phyloP scores from a whole-genome alignment of 2,888 invertebrate species.

The Hirtodrosophila trivittata region DNA sequence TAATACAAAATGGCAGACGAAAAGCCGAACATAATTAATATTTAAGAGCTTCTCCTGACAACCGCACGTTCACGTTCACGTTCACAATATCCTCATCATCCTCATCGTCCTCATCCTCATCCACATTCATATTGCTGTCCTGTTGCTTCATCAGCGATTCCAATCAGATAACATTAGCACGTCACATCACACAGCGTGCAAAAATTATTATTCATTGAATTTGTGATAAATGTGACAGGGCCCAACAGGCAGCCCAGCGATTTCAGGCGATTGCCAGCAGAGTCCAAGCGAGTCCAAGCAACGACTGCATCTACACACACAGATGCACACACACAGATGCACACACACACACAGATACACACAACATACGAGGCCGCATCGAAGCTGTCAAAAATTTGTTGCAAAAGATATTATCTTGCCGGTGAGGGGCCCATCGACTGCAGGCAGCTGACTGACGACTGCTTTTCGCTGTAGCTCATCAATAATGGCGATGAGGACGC shows the following conservation, averaged over 20 bases:
- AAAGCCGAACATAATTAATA: slow-evolving; percentile 77
- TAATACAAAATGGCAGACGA: slow-evolving; percentile 77
- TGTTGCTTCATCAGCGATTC: slow-evolving; percentile 78
- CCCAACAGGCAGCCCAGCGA: slow-evolving; percentile 64
- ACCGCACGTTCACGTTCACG: slow-evolving; percentile 25
- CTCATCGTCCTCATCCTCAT: slow-evolving; percentile 6
- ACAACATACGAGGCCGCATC: slow-evolving; percentile 58
- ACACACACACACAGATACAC: slow-evolving; percentile 8
- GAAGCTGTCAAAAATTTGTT: slow-evolving; percentile 82
- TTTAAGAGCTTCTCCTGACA: slow-evolving; percentile 73
- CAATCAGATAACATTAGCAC: slow-evolving; percentile 83
- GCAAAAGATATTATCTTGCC: slow-evolving; percentile 81
- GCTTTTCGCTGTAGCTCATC: slow-evolving; percentile 63
- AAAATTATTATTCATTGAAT: slow-evolving; percentile 83
- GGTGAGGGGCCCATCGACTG: slow-evolving; percentile 40
- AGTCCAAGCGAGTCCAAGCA: slow-evolving; percentile 3
- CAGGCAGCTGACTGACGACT: slow-evolving; percentile 53
- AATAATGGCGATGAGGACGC: slow-evolving; percentile 56
- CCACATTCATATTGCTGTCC: slow-evolving; percentile 21
- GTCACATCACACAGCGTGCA: slow-evolving; percentile 82
- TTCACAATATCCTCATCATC: slow-evolving; percentile 16
- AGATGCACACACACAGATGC: not conserved
- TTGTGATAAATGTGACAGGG: slow-evolving; percentile 83
- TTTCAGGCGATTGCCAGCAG: slow-evolving; percentile 1
- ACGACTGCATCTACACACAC: slow-evolving; percentile 33